A percentile compares a stretch with the other conserved stretches of the same genome.
phyloP scores from a whole-genome alignment of 2,113 vertebrate species.

The Eptatretus burgeri region DNA sequence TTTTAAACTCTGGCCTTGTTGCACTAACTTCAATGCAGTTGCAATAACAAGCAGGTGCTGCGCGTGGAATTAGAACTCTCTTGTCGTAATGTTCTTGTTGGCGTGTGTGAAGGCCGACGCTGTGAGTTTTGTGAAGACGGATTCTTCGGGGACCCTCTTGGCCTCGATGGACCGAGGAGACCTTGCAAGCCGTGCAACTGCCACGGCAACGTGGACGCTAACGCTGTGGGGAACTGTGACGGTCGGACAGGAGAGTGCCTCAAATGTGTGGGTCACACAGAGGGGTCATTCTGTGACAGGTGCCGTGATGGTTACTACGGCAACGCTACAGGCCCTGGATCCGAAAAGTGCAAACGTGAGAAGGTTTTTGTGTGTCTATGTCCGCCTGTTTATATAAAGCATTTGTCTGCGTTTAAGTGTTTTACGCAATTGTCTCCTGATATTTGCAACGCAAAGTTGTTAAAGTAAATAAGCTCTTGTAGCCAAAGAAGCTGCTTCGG shows the following conservation, averaged over 20 bases:
- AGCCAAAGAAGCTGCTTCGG: no score
- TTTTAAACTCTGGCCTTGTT: no score
- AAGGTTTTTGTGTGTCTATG: no score
- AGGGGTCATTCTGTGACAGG: constrained; percentile 9
- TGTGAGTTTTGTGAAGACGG: constrained; percentile 84
- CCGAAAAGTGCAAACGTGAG: constrained; percentile 49
- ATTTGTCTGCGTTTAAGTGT: no score
- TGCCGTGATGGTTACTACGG: constrained; percentile 9
- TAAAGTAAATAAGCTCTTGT: no score
- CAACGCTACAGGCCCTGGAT: constrained; percentile 10
- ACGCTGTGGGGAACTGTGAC: constrained; percentile 9
- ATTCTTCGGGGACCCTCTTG: constrained; percentile 63
- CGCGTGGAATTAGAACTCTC: no score
- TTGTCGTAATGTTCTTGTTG: no score
- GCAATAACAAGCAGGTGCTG: no score
- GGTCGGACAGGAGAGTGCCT: constrained; percentile 8
- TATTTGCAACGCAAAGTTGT: no score
- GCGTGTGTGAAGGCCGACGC: constrained; percentile 32
- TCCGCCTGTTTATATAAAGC: no score
- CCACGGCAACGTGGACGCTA: constrained; percentile 52
- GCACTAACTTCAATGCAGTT: no score
- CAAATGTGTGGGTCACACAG: constrained; percentile 9
- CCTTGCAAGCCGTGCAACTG: constrained; percentile 51
- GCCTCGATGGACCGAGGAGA: constrained; percentile 20
- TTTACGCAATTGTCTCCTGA: no score